Conservation (phyloP, 23 tunicate genomes). For the Halocynthia aurantium region DNA sequence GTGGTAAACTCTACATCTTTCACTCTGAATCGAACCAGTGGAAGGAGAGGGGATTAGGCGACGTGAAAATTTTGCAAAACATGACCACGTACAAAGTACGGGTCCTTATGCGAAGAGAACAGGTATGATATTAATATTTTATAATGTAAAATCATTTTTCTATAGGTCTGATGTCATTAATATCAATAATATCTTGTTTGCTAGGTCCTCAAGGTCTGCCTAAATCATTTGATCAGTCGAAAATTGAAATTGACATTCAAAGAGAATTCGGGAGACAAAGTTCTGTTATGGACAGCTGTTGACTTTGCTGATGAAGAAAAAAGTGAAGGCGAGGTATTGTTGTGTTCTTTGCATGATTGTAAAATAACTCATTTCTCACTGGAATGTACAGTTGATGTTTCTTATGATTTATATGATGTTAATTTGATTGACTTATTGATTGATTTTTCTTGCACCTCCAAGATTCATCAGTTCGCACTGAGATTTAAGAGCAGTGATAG, state of each 20-base stretch:
- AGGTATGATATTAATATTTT: slow-evolving; percentile 27
- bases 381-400: too few species aligned
- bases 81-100: slow-evolving; percentile 45
- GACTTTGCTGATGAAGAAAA: slow-evolving; percentile 77
- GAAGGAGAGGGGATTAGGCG: slow-evolving; percentile 90
- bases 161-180: too few species aligned
- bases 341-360: too few species aligned
- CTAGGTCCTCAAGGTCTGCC: slow-evolving; percentile 86
- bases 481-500: slow-evolving; percentile 54
- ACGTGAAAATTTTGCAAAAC: slow-evolving; percentile 49
- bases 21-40: slow-evolving; percentile 54
- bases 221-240: slow-evolving; percentile 45
- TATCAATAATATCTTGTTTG: neutral
- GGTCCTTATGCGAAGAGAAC: slow-evolving; percentile 87
- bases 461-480: slow-evolving; percentile 68
- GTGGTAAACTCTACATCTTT: slow-evolving; percentile 55
- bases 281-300: slow-evolving; percentile 49
- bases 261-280: slow-evolving; percentile 10
- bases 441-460: neutral
- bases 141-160: too few species aligned
- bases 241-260: slow-evolving; percentile 28
- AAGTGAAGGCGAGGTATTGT: slow-evolving; percentile 19
- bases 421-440: too few species aligned
- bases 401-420: too few species aligned
- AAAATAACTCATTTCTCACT: too few species aligned